These are phyloP conservation scores for Spisula solida DNA, from an alignment of 2,888 invertebrate genomes.

Conservation along the genomic window DNA sequence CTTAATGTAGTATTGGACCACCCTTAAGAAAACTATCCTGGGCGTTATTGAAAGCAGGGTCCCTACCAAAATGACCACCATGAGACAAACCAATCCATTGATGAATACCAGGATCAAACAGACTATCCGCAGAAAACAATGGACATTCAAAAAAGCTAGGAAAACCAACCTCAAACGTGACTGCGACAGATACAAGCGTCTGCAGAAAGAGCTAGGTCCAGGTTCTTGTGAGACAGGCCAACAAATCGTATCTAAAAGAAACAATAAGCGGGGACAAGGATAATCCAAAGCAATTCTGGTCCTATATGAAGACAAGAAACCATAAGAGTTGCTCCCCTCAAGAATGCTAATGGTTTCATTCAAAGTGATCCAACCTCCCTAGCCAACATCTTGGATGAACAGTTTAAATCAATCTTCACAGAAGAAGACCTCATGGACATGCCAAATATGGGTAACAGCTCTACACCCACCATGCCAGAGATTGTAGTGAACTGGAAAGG, in stretches of 20 bases:
- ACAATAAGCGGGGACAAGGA: not conserved
- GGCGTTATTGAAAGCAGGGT: not conserved
- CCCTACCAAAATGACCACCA: constrained; percentile 24
- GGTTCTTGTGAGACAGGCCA: not conserved
- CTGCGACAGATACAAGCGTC: not conserved
- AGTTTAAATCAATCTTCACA: no score
- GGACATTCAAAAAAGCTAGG: constrained; percentile 9
- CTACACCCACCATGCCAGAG: not conserved
- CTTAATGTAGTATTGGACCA: constrained; percentile 12
- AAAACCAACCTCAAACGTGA: not conserved
- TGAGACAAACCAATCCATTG: constrained; percentile 11
- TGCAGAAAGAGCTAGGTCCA: constrained; percentile 26
- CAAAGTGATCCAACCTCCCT: not conserved
- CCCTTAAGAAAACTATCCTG: constrained; percentile 10
- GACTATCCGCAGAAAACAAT: not conserved
- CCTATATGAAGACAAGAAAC: not conserved
- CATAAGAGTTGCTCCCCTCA: no score
- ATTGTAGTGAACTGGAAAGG: no score
- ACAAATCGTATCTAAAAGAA: not conserved
- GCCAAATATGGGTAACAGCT: no score
- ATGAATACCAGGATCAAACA: not conserved
- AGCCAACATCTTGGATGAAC: no score
- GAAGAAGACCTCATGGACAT: no score
- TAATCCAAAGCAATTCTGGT: not conserved
- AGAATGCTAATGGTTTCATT: not conserved